phyloP scores from a whole-genome alignment of 2,888 invertebrate genomes.

The Pantelozetes paolii region DNA sequence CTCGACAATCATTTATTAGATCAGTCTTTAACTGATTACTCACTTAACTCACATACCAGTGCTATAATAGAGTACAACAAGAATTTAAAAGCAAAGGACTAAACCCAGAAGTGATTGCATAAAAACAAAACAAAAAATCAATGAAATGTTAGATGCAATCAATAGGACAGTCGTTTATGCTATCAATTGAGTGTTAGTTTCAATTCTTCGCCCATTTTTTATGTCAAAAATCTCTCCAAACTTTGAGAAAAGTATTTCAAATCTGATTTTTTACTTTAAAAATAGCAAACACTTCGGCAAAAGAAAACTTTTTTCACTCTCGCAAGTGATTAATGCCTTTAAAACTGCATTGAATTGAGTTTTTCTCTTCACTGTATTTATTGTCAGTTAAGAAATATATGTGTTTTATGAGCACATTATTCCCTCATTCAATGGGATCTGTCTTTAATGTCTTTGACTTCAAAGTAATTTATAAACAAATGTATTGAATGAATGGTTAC shows the following conservation, averaged over 20 bases:
- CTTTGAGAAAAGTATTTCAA: background rate
- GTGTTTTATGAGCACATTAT: slow-evolving; percentile 18
- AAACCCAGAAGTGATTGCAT: background rate
- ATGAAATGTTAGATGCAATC: background rate
- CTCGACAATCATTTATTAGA: slow-evolving; percentile 20
- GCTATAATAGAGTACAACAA: background rate
- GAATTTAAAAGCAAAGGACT: background rate
- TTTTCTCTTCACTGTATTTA: background rate
- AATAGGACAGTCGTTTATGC: background rate
- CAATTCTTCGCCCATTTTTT: background rate
- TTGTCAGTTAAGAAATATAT: slow-evolving; percentile 19
- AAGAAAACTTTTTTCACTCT: background rate
- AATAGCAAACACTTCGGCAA: background rate
- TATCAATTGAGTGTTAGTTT: background rate
- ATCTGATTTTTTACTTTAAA: background rate
- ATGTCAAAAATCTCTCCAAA: background rate
- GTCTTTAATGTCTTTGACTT: slow-evolving; percentile 22
- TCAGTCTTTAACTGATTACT: background rate
- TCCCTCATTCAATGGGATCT: no score
- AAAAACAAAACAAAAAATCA: background rate
- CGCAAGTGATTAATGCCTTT: background rate
- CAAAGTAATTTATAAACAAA: slow-evolving; percentile 26
- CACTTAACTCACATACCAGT: slow-evolving; percentile 10
- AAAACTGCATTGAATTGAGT: background rate
- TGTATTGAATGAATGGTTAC: slow-evolving; percentile 3